These are phyloP conservation scores for Pristionchus exspectatus DNA, from an alignment of 2,888 invertebrate genomes.

Conservation along the genomic window DNA sequence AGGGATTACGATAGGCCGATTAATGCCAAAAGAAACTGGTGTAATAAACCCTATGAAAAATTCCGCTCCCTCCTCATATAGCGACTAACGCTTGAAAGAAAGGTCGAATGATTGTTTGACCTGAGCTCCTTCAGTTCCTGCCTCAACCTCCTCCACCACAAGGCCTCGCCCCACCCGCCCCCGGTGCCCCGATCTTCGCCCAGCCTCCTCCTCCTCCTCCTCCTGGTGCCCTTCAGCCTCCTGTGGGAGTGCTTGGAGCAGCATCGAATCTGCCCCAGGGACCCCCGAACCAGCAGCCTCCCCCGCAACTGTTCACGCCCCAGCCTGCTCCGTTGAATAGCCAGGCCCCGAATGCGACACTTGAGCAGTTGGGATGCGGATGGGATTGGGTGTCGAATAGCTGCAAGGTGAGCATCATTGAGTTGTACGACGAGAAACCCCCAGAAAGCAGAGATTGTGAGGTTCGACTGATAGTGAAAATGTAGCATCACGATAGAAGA, in stretches of 20 bases:
- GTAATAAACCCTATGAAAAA: no score
- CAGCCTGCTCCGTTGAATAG: slow-evolving; percentile 41
- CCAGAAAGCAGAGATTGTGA: no score
- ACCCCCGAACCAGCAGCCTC: neutral
- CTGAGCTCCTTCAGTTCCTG: neutral
- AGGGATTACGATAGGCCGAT: neutral
- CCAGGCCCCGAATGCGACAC: slow-evolving; percentile 57
- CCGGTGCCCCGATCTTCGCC: neutral
- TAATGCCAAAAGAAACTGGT: neutral
- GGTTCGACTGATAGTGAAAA: neutral
- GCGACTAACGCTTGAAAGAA: no score
- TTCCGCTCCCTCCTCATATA: no score
- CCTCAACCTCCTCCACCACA: slow-evolving; percentile 1
- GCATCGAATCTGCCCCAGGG: neutral
- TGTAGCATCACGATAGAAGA: neutral
- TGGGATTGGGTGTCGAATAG: slow-evolving; percentile 74
- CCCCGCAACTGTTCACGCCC: neutral
- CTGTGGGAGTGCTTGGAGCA: neutral
- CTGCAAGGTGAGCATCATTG: slow-evolving; percentile 66
- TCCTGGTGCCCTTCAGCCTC: neutral
- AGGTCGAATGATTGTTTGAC: no score
- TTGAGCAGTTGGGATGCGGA: slow-evolving; percentile 75
- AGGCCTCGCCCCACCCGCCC: neutral
- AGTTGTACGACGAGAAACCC: no score
- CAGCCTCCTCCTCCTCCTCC: neutral